A percentile compares a stretch with the other conserved stretches of the same genome.
These are phyloP conservation scores for Melanotaenia boesemani DNA, from an alignment of 2,797 vertebrate genomes.

Conservation along the genomic window DNA sequence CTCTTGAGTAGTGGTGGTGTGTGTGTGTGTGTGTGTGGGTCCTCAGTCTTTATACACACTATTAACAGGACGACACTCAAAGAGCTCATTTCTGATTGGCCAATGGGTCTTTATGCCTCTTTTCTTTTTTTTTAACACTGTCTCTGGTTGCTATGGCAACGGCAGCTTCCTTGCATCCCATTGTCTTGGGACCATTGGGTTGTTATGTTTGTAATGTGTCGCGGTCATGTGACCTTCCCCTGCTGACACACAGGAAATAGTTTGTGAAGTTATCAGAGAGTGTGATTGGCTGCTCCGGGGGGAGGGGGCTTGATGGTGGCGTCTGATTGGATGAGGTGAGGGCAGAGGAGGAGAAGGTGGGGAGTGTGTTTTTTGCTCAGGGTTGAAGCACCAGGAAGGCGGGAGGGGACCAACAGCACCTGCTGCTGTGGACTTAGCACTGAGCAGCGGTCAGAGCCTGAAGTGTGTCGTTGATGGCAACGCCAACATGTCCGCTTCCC, in stretches of 20 bases:
- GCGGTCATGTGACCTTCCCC: slow-evolving; percentile 35
- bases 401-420: slow-evolving; percentile 62
- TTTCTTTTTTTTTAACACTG: slow-evolving; percentile 27
- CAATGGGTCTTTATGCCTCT: slow-evolving; percentile 28
- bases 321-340: slow-evolving; percentile 47
- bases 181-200: neutral
- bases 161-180: slow-evolving; percentile 40
- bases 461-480: slow-evolving; percentile 3
- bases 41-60: slow-evolving; percentile 72
- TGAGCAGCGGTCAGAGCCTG: slow-evolving; percentile 9
- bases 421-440: slow-evolving; percentile 46
- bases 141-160: slow-evolving; percentile 61
- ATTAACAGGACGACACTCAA: slow-evolving; percentile 63
- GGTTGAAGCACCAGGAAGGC: slow-evolving; percentile 65
- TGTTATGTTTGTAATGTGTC: neutral
- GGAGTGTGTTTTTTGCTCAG: slow-evolving; percentile 42
- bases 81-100: slow-evolving; percentile 64
- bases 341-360: neutral
- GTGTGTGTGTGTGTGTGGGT: slow-evolving; percentile 40
- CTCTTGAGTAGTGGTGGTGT: slow-evolving; percentile 33
- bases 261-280: slow-evolving; percentile 45
- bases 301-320: slow-evolving; percentile 6
- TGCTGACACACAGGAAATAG: slow-evolving; percentile 38
- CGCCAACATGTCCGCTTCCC: neutral
- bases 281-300: slow-evolving; percentile 21